Evolutionary conservation across 2,113 vertebrate species (phyloP).

Genomic region (Brienomyrus longianalis): DNA sequence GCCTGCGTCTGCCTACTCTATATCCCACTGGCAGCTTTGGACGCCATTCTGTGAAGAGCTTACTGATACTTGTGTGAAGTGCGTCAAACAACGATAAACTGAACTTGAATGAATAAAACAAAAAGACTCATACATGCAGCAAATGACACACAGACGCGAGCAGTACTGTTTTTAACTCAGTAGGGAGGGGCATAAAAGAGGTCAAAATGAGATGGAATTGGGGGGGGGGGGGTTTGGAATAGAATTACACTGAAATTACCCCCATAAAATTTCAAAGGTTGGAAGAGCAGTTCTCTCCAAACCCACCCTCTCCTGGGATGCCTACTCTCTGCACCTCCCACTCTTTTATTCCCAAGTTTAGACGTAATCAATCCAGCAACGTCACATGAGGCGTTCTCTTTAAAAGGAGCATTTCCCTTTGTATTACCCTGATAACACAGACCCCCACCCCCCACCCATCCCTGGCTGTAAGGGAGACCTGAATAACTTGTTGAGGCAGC

Average conservation of each 20-base stretch:
- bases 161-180: background rate
- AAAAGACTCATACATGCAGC: background rate
- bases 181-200: background rate
- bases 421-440: background rate
- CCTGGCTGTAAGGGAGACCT: background rate
- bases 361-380: background rate
- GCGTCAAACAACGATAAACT: background rate
- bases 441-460: background rate
- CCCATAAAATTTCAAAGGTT: conserved; percentile 5
- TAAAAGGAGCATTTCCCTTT: background rate
- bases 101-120: background rate
- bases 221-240: background rate
- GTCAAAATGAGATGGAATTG: background rate
- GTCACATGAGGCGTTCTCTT: background rate
- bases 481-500: background rate
- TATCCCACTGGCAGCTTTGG: background rate
- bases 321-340: background rate
- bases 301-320: background rate
- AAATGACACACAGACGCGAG: background rate
- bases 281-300: background rate
- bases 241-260: background rate
- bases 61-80: background rate
- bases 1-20: background rate
- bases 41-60: background rate
- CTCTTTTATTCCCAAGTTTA: background rate